Evolutionary conservation across 2,113 vertebrate genomes (phyloP).

Genomic region (Vidua chalybeata): DNA sequence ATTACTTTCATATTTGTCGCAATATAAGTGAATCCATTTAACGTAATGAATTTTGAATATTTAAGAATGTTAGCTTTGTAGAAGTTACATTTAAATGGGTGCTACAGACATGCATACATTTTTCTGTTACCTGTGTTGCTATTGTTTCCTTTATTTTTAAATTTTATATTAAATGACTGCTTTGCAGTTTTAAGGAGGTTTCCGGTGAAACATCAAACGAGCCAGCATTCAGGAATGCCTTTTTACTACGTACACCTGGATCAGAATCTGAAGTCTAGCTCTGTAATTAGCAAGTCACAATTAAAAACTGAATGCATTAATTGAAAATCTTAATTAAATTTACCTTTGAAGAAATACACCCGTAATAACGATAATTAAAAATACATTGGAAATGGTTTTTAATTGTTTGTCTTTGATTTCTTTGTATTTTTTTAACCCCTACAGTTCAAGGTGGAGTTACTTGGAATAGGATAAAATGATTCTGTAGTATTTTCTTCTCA

Average conservation of each 20-base stretch:
- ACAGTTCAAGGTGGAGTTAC: background rate
- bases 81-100: background rate
- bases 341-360: background rate
- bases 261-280: background rate
- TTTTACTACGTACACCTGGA: background rate
- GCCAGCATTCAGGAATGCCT: background rate
- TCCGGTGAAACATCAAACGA: background rate
- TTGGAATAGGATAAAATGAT: background rate
- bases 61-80: background rate
- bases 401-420: background rate
- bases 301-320: background rate
- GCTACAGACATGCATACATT: background rate
- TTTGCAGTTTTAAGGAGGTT: background rate
- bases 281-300: background rate
- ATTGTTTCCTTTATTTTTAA: background rate
- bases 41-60: background rate
- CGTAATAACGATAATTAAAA: background rate
- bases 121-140: background rate
- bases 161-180: background rate
- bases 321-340: background rate
- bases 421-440: background rate
- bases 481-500: background rate
- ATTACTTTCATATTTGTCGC: background rate
- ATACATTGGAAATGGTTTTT: background rate
- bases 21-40: background rate